These are phyloP conservation scores for Argyresthia goedartella DNA, from an alignment of 2,888 invertebrate genomes.

Conservation along the genomic window DNA sequence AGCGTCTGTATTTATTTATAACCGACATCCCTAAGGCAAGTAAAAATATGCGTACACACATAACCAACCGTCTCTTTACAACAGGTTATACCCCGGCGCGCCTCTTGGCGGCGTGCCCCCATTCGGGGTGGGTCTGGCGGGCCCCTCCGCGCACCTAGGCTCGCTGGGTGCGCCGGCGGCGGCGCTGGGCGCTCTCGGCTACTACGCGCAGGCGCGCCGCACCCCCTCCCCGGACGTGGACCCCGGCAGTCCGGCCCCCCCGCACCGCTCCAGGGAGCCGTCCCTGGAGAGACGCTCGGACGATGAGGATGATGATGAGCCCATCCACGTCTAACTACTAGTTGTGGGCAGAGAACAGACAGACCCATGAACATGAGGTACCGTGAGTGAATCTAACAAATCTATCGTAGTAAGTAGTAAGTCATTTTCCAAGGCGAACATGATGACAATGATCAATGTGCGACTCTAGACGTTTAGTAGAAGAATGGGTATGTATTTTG, in stretches of 20 bases:
- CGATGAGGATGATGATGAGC: slow-evolving; percentile 73
- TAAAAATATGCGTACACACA: too few species aligned
- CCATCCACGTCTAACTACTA: slow-evolving; percentile 70
- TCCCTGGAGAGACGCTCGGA: slow-evolving; percentile 54
- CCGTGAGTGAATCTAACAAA: too few species aligned
- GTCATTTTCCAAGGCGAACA: too few species aligned
- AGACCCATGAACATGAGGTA: background rate
- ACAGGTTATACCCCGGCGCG: slow-evolving; percentile 73
- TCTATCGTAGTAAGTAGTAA: too few species aligned
- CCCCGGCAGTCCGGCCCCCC: slow-evolving; percentile 71
- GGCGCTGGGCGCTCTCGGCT: slow-evolving; percentile 68
- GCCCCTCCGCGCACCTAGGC: slow-evolving; percentile 77
- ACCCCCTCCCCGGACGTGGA: slow-evolving; percentile 68
- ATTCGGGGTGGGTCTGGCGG: slow-evolving; percentile 73
- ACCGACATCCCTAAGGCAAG: too few species aligned
- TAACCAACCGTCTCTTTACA: background rate
- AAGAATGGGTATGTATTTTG: too few species aligned
- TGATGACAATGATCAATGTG: too few species aligned
- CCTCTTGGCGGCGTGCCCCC: slow-evolving; percentile 70
- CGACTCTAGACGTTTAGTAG: too few species aligned
- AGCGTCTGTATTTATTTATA: too few species aligned
- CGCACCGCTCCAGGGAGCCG: slow-evolving; percentile 49
- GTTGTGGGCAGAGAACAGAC: background rate
- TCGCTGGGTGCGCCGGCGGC: slow-evolving; percentile 80
- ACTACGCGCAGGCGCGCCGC: slow-evolving; percentile 64